Evolutionary conservation across 2,888 invertebrate species (phyloP).

Genomic region (Neoaliturus tenellus): DNA sequence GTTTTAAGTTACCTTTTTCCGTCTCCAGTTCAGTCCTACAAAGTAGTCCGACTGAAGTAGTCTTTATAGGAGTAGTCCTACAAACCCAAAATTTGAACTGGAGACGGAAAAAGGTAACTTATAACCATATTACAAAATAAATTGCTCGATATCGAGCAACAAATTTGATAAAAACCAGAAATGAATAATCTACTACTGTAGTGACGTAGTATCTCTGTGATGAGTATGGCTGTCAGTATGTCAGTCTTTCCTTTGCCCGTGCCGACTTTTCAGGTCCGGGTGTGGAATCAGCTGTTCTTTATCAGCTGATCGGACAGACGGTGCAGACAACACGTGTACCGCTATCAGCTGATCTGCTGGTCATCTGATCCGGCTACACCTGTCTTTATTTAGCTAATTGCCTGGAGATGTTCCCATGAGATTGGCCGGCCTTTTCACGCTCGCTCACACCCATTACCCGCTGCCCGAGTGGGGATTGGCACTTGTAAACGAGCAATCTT

Average conservation of each 20-base stretch:
- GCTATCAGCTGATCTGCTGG: slow-evolving; percentile 4
- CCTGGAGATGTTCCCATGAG: slow-evolving; percentile 5
- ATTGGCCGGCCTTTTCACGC: neutral
- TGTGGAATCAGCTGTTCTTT: neutral
- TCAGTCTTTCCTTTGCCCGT: neutral
- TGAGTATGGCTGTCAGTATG: no score
- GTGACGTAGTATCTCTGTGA: no score
- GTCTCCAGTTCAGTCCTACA: no score
- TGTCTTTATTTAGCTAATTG: slow-evolving; percentile 39
- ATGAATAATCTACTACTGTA: no score
- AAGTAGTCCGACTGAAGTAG: no score
- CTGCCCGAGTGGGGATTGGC: neutral
- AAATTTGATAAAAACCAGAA: no score
- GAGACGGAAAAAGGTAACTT: no score
- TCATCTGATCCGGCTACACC: slow-evolving; percentile 18
- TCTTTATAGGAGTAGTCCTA: no score
- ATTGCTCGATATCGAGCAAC: no score
- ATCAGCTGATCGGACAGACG: neutral
- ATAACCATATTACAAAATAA: no score
- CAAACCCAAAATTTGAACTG: no score
- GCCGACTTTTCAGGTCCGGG: neutral
- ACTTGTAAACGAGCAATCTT: neutral
- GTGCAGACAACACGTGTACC: neutral
- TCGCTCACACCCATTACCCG: neutral
- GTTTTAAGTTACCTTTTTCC: no score